Conservation (phyloP, 2,888 invertebrate species). For the Apamea crenata region DNA sequence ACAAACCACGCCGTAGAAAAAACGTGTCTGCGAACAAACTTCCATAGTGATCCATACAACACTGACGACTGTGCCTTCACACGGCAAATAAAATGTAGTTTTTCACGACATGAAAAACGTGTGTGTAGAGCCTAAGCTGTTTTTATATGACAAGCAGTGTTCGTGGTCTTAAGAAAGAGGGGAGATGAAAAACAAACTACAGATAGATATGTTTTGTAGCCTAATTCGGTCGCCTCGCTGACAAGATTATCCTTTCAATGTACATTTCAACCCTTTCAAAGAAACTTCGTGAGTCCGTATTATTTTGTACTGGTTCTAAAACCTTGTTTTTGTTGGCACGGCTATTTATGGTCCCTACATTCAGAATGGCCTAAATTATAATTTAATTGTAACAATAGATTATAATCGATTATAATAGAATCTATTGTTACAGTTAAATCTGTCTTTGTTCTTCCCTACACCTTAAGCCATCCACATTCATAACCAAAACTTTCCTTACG, state of each 20-base stretch:
- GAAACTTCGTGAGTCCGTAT: slow-evolving; percentile 18
- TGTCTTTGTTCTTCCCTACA: too few species aligned
- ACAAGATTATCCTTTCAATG: slow-evolving; percentile 53
- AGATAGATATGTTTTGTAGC: slow-evolving; percentile 19
- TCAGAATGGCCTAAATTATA: neutral
- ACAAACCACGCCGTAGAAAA: neutral
- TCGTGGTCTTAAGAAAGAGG: slow-evolving; percentile 8
- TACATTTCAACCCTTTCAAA: slow-evolving; percentile 27
- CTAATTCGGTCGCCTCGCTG: slow-evolving; percentile 2
- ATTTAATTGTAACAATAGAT: too few species aligned
- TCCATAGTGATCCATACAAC: neutral
- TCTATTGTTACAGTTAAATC: neutral
- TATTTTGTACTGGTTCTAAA: slow-evolving; percentile 22
- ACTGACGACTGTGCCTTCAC: neutral
- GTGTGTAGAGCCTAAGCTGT: neutral
- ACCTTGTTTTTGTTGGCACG: neutral
- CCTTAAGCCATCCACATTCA: too few species aligned
- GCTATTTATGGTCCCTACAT: neutral
- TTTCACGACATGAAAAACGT: neutral
- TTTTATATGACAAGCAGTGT: slow-evolving; percentile 18
- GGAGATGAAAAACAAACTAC: slow-evolving; percentile 15
- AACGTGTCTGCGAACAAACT: neutral
- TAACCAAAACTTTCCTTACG: too few species aligned
- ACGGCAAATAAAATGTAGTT: neutral
- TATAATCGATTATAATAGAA: too few species aligned